A percentile compares a stretch with the other conserved stretches of the same genome.
Conservation (phyloP, 2,797 vertebrate genomes). For the Phoxinus dragarum region DNA sequence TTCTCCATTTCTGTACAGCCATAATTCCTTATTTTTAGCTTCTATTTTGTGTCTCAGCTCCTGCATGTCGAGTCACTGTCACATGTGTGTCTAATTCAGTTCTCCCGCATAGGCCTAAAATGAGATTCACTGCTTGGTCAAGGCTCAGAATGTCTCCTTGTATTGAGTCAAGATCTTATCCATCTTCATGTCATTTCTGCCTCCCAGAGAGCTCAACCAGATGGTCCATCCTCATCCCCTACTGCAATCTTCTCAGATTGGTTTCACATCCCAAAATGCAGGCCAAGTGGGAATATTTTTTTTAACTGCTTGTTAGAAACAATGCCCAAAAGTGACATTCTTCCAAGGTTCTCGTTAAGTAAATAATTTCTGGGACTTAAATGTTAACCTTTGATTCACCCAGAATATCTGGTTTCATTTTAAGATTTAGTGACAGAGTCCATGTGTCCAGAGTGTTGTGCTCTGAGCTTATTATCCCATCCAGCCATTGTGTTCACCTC, state of each 20-base stretch:
- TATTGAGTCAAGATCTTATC: not conserved
- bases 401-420: not conserved
- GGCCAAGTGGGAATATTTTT: not conserved
- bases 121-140: not conserved
- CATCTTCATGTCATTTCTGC: not conserved
- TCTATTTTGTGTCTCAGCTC: constrained; percentile 3
- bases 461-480: constrained; percentile 33
- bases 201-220: not conserved
- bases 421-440: not conserved
- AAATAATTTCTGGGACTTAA: not conserved
- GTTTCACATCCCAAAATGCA: constrained; percentile 28
- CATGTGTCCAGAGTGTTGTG: constrained; percentile 5
- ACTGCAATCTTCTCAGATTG: not conserved
- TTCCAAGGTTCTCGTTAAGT: not conserved
- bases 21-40: not conserved
- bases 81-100: not conserved
- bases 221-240: not conserved
- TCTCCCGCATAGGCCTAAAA: not conserved
- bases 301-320: not conserved
- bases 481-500: constrained; percentile 61
- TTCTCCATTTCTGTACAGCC: not conserved
- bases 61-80: not conserved
- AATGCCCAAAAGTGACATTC: not conserved
- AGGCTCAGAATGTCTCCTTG: not conserved
- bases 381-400: not conserved